Conservation (phyloP, 2,113 vertebrate species). For the Atherinomorus stipes region DNA sequence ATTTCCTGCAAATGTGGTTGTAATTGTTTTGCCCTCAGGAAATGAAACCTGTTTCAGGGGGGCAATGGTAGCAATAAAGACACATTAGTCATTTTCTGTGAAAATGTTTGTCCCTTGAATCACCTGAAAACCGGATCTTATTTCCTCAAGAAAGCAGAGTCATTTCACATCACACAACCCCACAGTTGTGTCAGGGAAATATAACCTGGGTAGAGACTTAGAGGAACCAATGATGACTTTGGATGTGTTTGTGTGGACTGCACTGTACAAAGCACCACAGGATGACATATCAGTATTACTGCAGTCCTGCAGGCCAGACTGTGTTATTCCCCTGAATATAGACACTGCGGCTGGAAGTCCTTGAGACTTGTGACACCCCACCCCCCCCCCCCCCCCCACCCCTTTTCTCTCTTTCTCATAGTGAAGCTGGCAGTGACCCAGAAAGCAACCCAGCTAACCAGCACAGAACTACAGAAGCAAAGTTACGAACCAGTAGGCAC, state of each 20-base stretch:
- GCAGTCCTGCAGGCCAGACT: constrained; percentile 21
- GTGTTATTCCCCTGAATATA: constrained; percentile 54
- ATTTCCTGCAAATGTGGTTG: neutral
- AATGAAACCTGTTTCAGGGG: neutral
- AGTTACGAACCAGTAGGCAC: constrained; percentile 47
- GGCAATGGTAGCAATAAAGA: neutral
- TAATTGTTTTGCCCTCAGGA: neutral
- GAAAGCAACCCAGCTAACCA: constrained; percentile 21
- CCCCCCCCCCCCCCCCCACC: neutral
- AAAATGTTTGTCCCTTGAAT: neutral
- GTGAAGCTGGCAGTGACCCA: constrained; percentile 37
- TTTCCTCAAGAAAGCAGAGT: constrained; percentile 30
- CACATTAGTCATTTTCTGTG: neutral
- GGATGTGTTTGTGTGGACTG: constrained; percentile 33
- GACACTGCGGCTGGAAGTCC: constrained; percentile 50
- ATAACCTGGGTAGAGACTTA: constrained; percentile 53
- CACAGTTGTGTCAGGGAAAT: constrained; percentile 60
- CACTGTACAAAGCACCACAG: constrained; percentile 45
- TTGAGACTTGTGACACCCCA: constrained; percentile 48
- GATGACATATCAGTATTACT: constrained; percentile 55
- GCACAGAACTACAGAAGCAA: constrained; percentile 47
- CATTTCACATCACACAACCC: constrained; percentile 24
- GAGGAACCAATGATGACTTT: constrained; percentile 23
- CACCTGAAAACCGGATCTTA: constrained; percentile 40
- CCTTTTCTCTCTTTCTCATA: constrained; percentile 30